Conservation (phyloP, 2,113 vertebrate genomes). For the Spilogale gracilis region DNA sequence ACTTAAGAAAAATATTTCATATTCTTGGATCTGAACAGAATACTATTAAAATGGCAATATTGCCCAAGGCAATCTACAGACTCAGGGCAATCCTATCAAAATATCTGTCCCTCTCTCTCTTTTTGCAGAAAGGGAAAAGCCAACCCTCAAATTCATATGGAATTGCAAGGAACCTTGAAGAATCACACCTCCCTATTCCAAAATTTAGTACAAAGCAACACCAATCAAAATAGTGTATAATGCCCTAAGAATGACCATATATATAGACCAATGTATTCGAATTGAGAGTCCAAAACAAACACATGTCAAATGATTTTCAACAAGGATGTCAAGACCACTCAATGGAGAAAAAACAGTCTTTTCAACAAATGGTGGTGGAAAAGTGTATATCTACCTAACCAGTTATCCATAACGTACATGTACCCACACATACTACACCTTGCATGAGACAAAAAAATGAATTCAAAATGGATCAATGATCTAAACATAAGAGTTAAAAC, state of each 20-base stretch:
- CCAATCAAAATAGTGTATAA: neutral
- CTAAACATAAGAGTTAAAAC: neutral
- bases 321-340: neutral
- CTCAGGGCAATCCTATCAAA: neutral
- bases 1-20: neutral
- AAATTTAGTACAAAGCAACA: slow-evolving; percentile 9
- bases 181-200: neutral
- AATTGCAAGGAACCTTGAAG: neutral
- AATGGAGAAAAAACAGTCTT: neutral
- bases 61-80: neutral
- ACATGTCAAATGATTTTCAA: neutral
- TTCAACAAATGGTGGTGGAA: neutral
- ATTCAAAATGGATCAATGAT: neutral
- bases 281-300: neutral
- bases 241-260: neutral
- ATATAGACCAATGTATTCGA: neutral
- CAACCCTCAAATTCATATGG: slow-evolving; percentile 2
- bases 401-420: neutral
- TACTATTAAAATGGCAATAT: neutral
- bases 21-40: neutral
- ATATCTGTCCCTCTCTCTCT: neutral
- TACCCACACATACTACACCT: neutral
- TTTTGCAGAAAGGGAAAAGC: neutral
- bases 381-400: neutral
- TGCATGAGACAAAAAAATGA: neutral